Evolutionary conservation across 2,113 vertebrate genomes (phyloP), one percentile per base, ranked within the genome.

Genomic region (Misgurnus anguillicaudatus): DNA sequence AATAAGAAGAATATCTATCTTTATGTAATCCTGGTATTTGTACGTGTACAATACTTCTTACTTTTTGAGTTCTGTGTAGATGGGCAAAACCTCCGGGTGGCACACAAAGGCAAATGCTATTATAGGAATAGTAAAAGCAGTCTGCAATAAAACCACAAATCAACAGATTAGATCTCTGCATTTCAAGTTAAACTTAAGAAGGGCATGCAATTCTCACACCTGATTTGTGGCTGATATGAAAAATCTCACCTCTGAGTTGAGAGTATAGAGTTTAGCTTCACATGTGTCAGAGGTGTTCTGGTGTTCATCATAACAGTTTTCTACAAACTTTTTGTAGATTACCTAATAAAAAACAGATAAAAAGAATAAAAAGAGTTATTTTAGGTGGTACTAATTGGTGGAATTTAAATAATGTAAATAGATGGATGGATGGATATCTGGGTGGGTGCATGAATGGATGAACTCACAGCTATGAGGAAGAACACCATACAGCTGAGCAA

Each of bases 401-500:
- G 1, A 31, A 31, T 31, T 31, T 31, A 31, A 31, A 31, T 31
- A 31, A 31, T 38, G n/a, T 53, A 58, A 4, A 36, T 24, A 13
- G 19, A 24, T 51, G 9, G 6, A 61, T 21, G 17, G 13, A 55
- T n/a, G 7, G 60, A 62, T n/a, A n/a, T n/a, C n/a, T n/a, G n/a
- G n/a, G n/a, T n/a, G n/a, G n/a, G n/a, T 24, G 2, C n/a, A 48
- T 6, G 36, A 7, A 71, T 41, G 62, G n/a, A 62, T 78, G 16
- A 7, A 93, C 94, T 94, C 86, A 96, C 96, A 74, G 91, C 92
- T 85, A 93, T 89, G 21, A 96, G 91, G 87, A 96, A 97, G 85
- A 96, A 96, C 75, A 95, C 88, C 95, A 95, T 95, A 80, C 94
- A 95, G 42, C 91, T 91, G 60, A 96, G 93, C 0, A 95, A 97